Evolutionary conservation across 1,140 invertebrate species (phyloP).

Genomic region (Neodiprion virginianus): DNA sequence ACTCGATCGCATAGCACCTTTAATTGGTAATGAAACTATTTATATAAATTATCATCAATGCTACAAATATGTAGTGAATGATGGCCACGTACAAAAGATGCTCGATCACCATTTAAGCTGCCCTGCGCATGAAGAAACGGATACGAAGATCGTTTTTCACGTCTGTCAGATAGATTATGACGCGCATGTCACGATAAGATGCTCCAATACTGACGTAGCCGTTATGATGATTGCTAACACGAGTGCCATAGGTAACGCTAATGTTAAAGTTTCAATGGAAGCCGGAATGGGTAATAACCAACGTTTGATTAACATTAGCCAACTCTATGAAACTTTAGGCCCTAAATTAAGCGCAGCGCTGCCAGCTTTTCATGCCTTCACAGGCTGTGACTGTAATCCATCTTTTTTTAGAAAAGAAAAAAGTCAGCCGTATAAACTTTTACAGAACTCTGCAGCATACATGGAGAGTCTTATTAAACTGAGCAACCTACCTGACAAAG

Average conservation of each 20-base stretch:
- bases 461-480: constrained; percentile 23
- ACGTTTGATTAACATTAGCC: constrained; percentile 33
- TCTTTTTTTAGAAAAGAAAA: constrained; percentile 43
- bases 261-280: constrained; percentile 32
- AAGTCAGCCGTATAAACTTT: constrained; percentile 34
- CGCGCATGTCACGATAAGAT: constrained; percentile 34
- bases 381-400: constrained; percentile 54
- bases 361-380: constrained; percentile 50
- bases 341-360: constrained; percentile 32
- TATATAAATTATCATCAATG: constrained; percentile 16
- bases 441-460: constrained; percentile 28
- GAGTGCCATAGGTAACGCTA: constrained; percentile 31
- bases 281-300: constrained; percentile 32
- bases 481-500: constrained; percentile 8
- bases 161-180: constrained; percentile 30
- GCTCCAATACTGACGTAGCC: constrained; percentile 39
- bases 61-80: constrained; percentile 14
- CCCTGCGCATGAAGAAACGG: too few relatives aligned
- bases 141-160: constrained; percentile 28
- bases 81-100: constrained; percentile 17
- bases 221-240: constrained; percentile 40
- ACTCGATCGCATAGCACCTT: constrained; percentile 23
- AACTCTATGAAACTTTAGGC: constrained; percentile 31
- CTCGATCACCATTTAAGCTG: constrained; percentile 28
- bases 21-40: constrained; percentile 28